Base-by-base conservation (phyloP, 2,113 vertebrate species). In the Hydrochoerus hydrochaeris region DNA sequence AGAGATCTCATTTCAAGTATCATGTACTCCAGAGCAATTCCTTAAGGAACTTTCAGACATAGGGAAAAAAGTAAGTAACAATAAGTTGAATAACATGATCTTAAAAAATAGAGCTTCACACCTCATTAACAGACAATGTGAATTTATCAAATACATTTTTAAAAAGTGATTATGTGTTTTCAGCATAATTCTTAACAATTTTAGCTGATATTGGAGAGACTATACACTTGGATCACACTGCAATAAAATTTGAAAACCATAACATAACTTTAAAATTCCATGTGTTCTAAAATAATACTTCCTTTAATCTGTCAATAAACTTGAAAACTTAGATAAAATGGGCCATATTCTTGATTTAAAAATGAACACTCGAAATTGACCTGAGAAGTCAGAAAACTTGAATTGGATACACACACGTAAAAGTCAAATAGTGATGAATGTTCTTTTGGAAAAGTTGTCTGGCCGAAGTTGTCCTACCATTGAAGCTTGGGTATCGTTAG, bases 301-400 rank as follows among this genome's bases (percentile, higher is more conserved):
- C 19, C 71, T 91, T 35, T 62, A 35, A 94, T 71, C 19, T 86
- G 52, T 30, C 32, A 60, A 8, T 78, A 78, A 46, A 30, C 65
- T 85, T 71, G 35, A 86, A 91, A 95, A 30, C 71, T 85, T 63
- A 86, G 35, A 19, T 84, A 30, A 89, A 96, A 46, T 78, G 11
- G 9, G 9, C 77, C 35, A 95, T 60, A 65, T 14, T 58, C 26
- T 86, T 83, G 46, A 83, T 91, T 46, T 44, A 24, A 89, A 69
- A 90, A 85, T 52, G 19, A 95, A 89, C 30, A 83, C 60, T 94
- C 58, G 71, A 63, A 93, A 78, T 41, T 95, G 60, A 86, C 28
- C 67, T 38, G 38, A 67, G 46, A 95, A 83, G 24, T 17, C 41
- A 32, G 52, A 85, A 97, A 91, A 71, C 35, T 69, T 89, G 32